Evolutionary conservation across 2,888 invertebrate genomes (phyloP).

Genomic region (Rugalucina vietnamica): DNA sequence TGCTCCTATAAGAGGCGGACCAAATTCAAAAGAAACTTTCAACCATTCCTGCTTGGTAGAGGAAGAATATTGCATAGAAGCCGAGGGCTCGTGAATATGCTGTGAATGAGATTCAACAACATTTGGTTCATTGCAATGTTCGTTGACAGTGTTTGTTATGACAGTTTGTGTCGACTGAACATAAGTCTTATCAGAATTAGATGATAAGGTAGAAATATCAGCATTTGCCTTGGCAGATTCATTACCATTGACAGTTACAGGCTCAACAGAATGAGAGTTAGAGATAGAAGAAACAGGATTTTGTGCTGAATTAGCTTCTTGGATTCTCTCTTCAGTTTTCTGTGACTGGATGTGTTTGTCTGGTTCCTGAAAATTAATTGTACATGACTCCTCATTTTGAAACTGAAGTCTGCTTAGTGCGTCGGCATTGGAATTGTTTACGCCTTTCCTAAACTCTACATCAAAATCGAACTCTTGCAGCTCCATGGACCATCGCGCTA

Average conservation of each 20-base stretch:
- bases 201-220: background rate
- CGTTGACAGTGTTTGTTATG: background rate
- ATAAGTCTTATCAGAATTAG: background rate
- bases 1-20: background rate
- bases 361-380: background rate
- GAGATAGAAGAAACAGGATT: background rate
- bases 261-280: background rate
- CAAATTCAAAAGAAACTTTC: background rate
- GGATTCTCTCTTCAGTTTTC: background rate
- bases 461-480: constrained; percentile 51
- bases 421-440: background rate
- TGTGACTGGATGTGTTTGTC: background rate
- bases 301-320: background rate
- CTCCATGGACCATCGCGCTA: constrained; percentile 39
- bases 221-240: background rate
- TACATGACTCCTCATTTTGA: background rate
- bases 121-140: background rate
- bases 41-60: background rate
- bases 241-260: background rate
- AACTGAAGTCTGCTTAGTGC: background rate
- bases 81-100: background rate
- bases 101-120: background rate
- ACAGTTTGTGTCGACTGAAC: background rate
- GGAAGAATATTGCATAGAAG: too few species aligned
- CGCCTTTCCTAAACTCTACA: constrained; percentile 30